Percentiles rank a stretch among this genome's conserved stretches.
Evolutionary conservation across 2,888 invertebrate species (phyloP).

Genomic region (Habrosyne pyritoides): DNA sequence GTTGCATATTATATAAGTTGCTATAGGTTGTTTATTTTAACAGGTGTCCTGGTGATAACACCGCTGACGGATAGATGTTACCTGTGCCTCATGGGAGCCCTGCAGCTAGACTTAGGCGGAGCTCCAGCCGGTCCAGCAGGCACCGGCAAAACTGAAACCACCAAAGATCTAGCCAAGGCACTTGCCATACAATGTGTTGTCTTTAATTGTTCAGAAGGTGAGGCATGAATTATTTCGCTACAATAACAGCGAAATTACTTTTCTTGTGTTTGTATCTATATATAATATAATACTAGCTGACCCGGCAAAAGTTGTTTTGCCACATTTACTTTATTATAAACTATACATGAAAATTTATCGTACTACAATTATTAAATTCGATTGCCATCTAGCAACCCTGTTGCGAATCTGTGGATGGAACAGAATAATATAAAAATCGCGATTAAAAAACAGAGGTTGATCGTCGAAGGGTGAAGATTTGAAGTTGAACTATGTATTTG

Average conservation of each 20-base stretch:
- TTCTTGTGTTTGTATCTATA: too few relatives aligned
- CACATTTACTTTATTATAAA: too few relatives aligned
- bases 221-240: not conserved
- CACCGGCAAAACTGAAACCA: slow-evolving; percentile 96
- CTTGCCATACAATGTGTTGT: slow-evolving; percentile 95
- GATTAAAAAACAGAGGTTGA: too few relatives aligned
- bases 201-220: slow-evolving; percentile 95
- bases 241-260: not conserved
- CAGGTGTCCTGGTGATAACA: slow-evolving; percentile 92
- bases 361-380: too few relatives aligned
- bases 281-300: not conserved
- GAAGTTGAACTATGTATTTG: too few relatives aligned
- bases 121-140: slow-evolving; percentile 94
- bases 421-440: too few relatives aligned
- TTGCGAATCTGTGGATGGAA: too few relatives aligned
- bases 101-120: slow-evolving; percentile 93
- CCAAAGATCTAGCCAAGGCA: slow-evolving; percentile 94
- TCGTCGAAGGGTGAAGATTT: too few relatives aligned
- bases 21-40: not conserved
- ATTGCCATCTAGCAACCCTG: too few relatives aligned
- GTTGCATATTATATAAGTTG: not conserved
- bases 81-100: slow-evolving; percentile 94
- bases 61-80: slow-evolving; percentile 95
- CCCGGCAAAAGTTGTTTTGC: too few relatives aligned
- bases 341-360: too few relatives aligned